These are phyloP conservation scores for Enteromius trimaculatus DNA, from an alignment of 2,797 vertebrate genomes.

Conservation along the genomic window DNA sequence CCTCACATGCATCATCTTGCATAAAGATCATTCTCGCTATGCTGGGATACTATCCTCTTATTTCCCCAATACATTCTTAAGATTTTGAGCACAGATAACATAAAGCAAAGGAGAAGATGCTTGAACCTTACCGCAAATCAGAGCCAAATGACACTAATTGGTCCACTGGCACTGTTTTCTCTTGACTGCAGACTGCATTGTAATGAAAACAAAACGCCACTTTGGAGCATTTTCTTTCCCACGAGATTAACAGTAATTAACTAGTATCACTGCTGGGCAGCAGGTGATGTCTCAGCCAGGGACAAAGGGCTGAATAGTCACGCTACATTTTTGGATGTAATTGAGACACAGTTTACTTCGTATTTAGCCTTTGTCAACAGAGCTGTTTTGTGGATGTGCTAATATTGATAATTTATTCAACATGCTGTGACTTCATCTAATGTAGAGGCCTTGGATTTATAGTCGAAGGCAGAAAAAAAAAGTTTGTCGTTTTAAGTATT, in stretches of 20 bases:
- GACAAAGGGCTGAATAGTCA: constrained; percentile 41
- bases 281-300: constrained; percentile 58
- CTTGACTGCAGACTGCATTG: constrained; percentile 25
- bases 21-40: constrained; percentile 24
- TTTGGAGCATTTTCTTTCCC: constrained; percentile 62
- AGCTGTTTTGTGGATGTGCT: neutral
- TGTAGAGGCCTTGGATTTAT: neutral
- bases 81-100: constrained; percentile 39
- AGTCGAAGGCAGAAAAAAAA: neutral
- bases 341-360: constrained; percentile 12
- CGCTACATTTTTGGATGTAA: constrained; percentile 18
- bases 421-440: neutral
- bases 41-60: constrained; percentile 47
- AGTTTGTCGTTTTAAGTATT: neutral
- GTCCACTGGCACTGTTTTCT: constrained; percentile 37
- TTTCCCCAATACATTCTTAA: constrained; percentile 45
- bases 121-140: constrained; percentile 51
- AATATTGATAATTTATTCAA: constrained; percentile 16
- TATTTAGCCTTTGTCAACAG: constrained; percentile 11
- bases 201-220: constrained; percentile 61
- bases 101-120: constrained; percentile 39
- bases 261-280: constrained; percentile 52
- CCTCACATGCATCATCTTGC: constrained; percentile 46
- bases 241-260: constrained; percentile 67
- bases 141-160: constrained; percentile 51